Evolutionary conservation across 2,797 vertebrate species (phyloP).

Genomic region (Cossypha niveicapilla): DNA sequence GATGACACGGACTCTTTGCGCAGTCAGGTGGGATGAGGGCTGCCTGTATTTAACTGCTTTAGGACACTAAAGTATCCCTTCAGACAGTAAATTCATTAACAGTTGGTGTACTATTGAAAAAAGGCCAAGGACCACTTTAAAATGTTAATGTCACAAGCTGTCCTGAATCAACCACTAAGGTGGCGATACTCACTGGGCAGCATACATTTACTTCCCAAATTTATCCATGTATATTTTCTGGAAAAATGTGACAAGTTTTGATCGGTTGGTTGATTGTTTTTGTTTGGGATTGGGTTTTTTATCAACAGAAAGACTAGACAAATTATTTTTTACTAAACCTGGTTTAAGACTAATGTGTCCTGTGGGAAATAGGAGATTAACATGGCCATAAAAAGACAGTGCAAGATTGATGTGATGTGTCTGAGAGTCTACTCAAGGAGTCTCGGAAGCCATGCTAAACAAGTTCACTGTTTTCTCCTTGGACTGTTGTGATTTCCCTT

Average conservation of each 20-base stretch:
- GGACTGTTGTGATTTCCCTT: neutral
- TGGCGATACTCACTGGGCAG: neutral
- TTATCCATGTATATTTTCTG: neutral
- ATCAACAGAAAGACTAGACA: neutral
- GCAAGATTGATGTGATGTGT: neutral
- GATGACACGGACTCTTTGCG: conserved; percentile 71
- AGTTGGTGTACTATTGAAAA: neutral
- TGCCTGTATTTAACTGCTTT: neutral
- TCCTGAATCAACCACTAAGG: neutral
- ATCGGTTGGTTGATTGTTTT: neutral
- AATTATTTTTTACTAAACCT: neutral
- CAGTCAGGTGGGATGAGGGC: conserved; percentile 73
- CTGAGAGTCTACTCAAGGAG: neutral
- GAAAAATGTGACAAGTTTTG: neutral
- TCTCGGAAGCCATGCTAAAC: neutral
- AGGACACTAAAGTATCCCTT: neutral
- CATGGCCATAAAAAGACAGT: neutral
- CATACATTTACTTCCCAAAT: neutral
- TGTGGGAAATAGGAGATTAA: neutral
- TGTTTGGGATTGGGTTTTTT: neutral
- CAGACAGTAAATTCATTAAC: neutral
- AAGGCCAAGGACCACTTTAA: neutral
- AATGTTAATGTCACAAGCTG: neutral
- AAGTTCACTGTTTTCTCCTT: neutral
- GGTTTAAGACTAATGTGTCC: neutral